Percentiles rank a stretch among this genome's conserved stretches.
Conservation (phyloP, 2,113 vertebrate genomes). For the Australoheros scitulus region DNA sequence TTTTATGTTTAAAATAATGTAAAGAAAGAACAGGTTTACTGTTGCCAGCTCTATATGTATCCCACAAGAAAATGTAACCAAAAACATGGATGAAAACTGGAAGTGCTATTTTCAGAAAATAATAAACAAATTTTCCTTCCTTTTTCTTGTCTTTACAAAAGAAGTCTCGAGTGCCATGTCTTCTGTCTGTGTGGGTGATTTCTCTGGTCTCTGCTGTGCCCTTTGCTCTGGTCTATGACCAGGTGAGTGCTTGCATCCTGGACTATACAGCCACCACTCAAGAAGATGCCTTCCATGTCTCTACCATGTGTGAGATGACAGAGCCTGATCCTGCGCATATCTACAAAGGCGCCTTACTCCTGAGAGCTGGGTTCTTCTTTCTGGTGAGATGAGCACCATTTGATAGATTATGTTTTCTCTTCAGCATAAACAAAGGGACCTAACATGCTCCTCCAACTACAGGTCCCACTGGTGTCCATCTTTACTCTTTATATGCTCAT, state of each 20-base stretch:
- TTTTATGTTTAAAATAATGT: background rate
- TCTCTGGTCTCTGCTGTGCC: constrained; percentile 77
- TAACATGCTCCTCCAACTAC: background rate
- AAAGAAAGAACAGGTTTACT: background rate
- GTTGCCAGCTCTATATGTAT: background rate
- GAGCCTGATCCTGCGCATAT: constrained; percentile 77
- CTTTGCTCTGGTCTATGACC: constrained; percentile 79
- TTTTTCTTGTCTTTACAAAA: constrained; percentile 30
- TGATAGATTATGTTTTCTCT: background rate
- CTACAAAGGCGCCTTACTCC: constrained; percentile 77
- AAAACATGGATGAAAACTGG: too few species aligned
- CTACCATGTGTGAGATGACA: constrained; percentile 82
- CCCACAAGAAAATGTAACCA: background rate
- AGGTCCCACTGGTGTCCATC: constrained; percentile 76
- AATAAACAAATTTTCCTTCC: background rate
- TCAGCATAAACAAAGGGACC: background rate
- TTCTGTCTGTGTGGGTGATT: constrained; percentile 76
- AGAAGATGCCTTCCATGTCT: constrained; percentile 74
- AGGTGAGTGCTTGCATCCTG: constrained; percentile 77
- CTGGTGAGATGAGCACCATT: constrained; percentile 44
- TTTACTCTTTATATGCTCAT: constrained; percentile 80
- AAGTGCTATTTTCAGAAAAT: too few species aligned
- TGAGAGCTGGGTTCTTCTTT: constrained; percentile 77
- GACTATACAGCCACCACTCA: constrained; percentile 75
- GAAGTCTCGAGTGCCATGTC: constrained; percentile 70